Evolutionary conservation across 2,113 vertebrate genomes (phyloP).

Genomic region (Chaetodon auriga): DNA sequence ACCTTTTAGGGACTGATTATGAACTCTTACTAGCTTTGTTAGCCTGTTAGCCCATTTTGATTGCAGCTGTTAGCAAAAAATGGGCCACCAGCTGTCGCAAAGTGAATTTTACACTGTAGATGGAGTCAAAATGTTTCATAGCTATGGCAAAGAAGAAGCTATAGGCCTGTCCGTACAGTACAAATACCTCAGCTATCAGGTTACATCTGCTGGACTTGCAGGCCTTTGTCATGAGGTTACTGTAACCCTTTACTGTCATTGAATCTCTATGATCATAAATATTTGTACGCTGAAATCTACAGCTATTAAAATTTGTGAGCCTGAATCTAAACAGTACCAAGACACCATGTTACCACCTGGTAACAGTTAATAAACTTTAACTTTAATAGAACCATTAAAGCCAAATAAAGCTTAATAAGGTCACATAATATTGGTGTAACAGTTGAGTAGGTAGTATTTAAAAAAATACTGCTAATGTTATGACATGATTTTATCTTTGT

Average conservation of each 20-base stretch:
- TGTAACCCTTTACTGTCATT: not conserved
- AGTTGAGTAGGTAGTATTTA: not conserved
- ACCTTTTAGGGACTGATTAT: too few relatives aligned
- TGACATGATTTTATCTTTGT: not conserved
- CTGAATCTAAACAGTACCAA: too few relatives aligned
- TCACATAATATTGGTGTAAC: not conserved
- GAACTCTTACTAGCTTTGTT: too few relatives aligned
- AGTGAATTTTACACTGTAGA: not conserved
- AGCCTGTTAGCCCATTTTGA: too few relatives aligned
- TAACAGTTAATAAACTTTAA: too few relatives aligned
- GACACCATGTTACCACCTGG: too few relatives aligned
- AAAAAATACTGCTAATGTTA: not conserved
- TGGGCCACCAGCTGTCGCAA: too few relatives aligned
- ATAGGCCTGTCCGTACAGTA: not conserved
- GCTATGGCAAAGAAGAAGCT: not conserved
- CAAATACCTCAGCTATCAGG: not conserved
- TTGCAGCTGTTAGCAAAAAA: too few relatives aligned
- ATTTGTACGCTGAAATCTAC: not conserved
- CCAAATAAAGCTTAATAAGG: too few relatives aligned
- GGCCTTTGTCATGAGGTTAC: not conserved
- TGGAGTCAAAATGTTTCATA: not conserved
- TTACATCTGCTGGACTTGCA: not conserved
- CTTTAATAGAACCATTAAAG: too few relatives aligned
- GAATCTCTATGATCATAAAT: not conserved
- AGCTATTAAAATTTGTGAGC: not conserved